Base-by-base conservation (phyloP, 1,140 invertebrate genomes). In the Sarcophaga bullata region DNA sequence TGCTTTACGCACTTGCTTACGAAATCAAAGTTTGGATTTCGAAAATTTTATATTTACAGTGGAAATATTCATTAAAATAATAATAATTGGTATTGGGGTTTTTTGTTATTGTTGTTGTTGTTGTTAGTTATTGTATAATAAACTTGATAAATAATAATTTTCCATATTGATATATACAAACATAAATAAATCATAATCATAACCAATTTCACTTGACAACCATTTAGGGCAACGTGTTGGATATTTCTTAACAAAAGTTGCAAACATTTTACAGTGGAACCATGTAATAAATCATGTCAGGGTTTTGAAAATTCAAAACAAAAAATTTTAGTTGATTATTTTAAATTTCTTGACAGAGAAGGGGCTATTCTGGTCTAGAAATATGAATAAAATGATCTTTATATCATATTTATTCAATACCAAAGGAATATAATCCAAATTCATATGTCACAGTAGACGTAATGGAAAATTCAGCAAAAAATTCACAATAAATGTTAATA, bases 11-110 rank as follows among this genome's bases (percentile, higher is more conserved):
- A 78, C 62, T 37, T 4, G 25, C 46, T 78, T 78, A 78, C 50
- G 75, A 78, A 78, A 37, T 37, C 25, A 37, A 37, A 78, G 52
- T 25, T 76, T 76, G 17, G 75, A 78, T 78, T 78, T 78, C 75
- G 48, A 52, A 78, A 68, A 52, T 19, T 19, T 52, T 50, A 8
- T 49, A 6, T 25, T 9, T 68, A 25, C n/a, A 68, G 10, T 68
- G 62, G 17, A 6, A 68, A 68, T 68, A 68, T 68, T 19, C 17
- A 19, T 68, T 19, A 19, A 19, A 8, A 9, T 68, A 7, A 25
- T 68, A 8, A 9, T 68, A 7, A 25, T 19, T 68, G 62, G 62
- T 68, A 58, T 58, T 58, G 54, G 62, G 62, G 48, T 5, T 52
- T 19, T 78, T 49, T 48, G n/a, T 1, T 19, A n/a, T 62, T 62